Base-by-base conservation (phyloP, 1,140 invertebrate species). In the Plodia interpunctella region DNA sequence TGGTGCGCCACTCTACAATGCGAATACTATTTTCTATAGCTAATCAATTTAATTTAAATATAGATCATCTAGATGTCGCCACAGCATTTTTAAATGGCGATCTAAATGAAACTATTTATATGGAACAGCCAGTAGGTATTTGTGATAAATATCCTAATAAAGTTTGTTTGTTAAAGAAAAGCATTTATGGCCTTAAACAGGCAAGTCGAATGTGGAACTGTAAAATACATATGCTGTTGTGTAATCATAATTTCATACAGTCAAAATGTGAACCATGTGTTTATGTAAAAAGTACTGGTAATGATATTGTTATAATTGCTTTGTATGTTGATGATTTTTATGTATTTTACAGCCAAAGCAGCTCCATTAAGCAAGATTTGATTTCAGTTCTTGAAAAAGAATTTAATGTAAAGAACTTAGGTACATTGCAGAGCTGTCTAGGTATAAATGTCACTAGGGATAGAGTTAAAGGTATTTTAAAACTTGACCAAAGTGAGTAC, bases 11-110 rank as follows among this genome's bases (percentile, higher is more conserved):
- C 62, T 60, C 66, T 57, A 72, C 64, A 74, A 50, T 90, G n/a
- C 21, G 56, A 4, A 30, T 21, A 4, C 11, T 58, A 10, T 58
- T 58, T 25, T 11, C 38, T 0, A 76, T 68, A 81, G 76, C 49
- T 81, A 20, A 25, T 57, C 59, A 74, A 75, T 61, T 63, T 57
- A 68, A 72, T 68, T 57, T 81, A 35, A 19, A 69, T 55, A 38
- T 79, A 20, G 58, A 71, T 35, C 81, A 90, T 49, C 69, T 86
- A 62, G 90, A 91, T 69, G 75, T 80, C 2, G 74, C 74, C 55
- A 83, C 82, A n/a, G 90, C 90, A 0, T 91, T 87, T 66, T 66
- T 91, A 10, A 74, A 91, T 68, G 87, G 88, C 19, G 61, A 78
- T 17, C 70, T 88, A 50, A 68, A 85, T 15, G 87, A 91, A 70